Conservation (phyloP, 2,888 invertebrate genomes). For the Merodon equestris region DNA sequence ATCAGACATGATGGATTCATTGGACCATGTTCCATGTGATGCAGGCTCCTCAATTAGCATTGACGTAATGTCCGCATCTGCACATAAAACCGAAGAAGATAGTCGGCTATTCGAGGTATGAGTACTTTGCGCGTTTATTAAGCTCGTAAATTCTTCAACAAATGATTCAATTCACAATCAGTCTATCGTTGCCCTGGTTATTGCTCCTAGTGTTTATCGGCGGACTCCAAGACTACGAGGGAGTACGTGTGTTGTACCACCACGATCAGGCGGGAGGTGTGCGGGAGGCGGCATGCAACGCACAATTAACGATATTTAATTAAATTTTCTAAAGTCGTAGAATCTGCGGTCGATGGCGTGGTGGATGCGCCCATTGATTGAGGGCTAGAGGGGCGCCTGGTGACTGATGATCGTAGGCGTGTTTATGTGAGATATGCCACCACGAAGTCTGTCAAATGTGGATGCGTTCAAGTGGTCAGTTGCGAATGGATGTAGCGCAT, state of each 20-base stretch:
- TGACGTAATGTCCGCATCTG: constrained; percentile 35
- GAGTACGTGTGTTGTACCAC: constrained; percentile 33
- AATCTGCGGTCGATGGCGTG: constrained; percentile 28
- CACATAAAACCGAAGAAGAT: constrained; percentile 7
- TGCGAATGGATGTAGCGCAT: too few species aligned
- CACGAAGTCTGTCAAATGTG: neutral
- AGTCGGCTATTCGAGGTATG: constrained; percentile 26
- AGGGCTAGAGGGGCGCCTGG: neutral
- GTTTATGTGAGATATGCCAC: neutral
- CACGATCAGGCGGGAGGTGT: constrained; percentile 25
- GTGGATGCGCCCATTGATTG: constrained; percentile 8
- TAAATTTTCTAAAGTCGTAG: constrained; percentile 57
- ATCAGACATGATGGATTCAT: constrained; percentile 20
- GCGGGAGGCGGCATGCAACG: constrained; percentile 63
- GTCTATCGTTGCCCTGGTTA: constrained; percentile 48
- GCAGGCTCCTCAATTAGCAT: neutral
- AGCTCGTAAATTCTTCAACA: constrained; percentile 61
- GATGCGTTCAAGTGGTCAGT: neutral
- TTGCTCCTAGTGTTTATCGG: constrained; percentile 45
- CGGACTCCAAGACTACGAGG: constrained; percentile 29
- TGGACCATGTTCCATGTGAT: constrained; percentile 10
- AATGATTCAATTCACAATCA: constrained; percentile 62
- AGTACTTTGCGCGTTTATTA: constrained; percentile 31
- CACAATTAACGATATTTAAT: constrained; percentile 64
- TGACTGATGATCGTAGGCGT: neutral